A percentile compares a stretch with the other conserved stretches of the same genome.
These are phyloP conservation scores for Drosophila lacertosa DNA, from an alignment of 1,140 invertebrate species.

Conservation along the genomic window DNA sequence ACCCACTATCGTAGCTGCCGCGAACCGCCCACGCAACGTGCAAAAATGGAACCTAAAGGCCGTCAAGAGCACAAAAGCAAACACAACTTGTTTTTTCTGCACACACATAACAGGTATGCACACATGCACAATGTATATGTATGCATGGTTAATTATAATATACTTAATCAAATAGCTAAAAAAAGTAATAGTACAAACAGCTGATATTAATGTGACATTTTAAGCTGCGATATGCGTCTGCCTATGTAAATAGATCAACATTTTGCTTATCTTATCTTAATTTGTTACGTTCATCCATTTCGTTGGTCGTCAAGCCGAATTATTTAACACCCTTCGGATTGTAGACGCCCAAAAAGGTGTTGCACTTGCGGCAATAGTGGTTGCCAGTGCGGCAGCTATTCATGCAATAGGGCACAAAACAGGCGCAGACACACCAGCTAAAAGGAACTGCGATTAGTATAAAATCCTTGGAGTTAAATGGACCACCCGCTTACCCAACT, in stretches of 20 bases:
- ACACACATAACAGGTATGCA: background rate
- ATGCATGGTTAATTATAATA: constrained; percentile 23
- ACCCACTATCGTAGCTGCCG: background rate
- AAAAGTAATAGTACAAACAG: constrained; percentile 22
- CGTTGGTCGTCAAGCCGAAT: constrained; percentile 1
- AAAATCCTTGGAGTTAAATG: background rate
- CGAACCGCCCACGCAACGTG: constrained; percentile 14
- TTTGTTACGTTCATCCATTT: constrained; percentile 24
- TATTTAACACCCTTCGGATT: constrained; percentile 52
- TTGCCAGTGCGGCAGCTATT: constrained; percentile 87
- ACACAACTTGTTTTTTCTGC: constrained; percentile 29
- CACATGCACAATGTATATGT: constrained; percentile 1
- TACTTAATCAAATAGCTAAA: constrained; percentile 21
- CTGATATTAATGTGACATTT: constrained; percentile 15
- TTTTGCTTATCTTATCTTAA: constrained; percentile 24
- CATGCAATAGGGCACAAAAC: constrained; percentile 87
- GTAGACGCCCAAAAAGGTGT: constrained; percentile 87
- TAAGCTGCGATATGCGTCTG: background rate
- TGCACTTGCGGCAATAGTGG: constrained; percentile 89
- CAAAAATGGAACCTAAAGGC: constrained; percentile 30
- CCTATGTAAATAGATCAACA: constrained; percentile 2
- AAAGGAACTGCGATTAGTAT: background rate
- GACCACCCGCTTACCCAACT: constrained; percentile 84
- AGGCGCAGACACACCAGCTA: constrained; percentile 86
- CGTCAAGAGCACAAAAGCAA: background rate